These are phyloP conservation scores for Tipula confusa DNA, from an alignment of 2,888 invertebrate species.

Conservation along the genomic window DNA sequence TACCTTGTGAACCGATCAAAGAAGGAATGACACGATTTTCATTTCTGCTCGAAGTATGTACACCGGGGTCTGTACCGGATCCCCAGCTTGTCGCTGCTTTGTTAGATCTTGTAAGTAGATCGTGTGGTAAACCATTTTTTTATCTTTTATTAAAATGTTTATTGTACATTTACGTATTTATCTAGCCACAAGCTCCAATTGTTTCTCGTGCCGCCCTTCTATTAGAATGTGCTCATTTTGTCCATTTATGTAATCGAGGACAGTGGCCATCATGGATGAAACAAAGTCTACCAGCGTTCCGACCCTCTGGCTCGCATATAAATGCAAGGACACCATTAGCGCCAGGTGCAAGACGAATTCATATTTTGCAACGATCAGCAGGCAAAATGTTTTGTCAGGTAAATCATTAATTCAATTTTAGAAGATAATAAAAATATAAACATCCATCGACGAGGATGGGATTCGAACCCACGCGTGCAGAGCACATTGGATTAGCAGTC, in stretches of 20 bases:
- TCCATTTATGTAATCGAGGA: slow-evolving; percentile 96
- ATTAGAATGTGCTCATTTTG: slow-evolving; percentile 93
- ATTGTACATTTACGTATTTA: slow-evolving; percentile 30
- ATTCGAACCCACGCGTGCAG: slow-evolving; percentile 81
- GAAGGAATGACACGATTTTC: slow-evolving; percentile 88
- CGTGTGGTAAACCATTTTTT: too few relatives aligned
- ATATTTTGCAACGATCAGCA: slow-evolving; percentile 79
- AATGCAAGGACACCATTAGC: slow-evolving; percentile 50
- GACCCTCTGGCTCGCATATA: slow-evolving; percentile 60
- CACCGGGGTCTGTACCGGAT: slow-evolving; percentile 95
- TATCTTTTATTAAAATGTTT: neutral
- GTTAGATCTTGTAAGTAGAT: slow-evolving; percentile 81
- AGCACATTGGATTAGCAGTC: slow-evolving; percentile 82
- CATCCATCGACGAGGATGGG: slow-evolving; percentile 78
- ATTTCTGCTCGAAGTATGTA: slow-evolving; percentile 90
- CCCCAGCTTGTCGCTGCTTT: slow-evolving; percentile 91
- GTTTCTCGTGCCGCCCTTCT: slow-evolving; percentile 87
- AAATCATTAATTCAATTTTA: slow-evolving; percentile 31
- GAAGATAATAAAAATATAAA: slow-evolving; percentile 44
- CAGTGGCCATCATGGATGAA: slow-evolving; percentile 99
- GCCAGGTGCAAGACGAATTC: slow-evolving; percentile 59
- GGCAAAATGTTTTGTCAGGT: slow-evolving; percentile 93
- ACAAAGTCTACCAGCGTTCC: slow-evolving; percentile 70
- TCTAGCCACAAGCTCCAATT: slow-evolving; percentile 87
- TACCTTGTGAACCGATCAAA: slow-evolving; percentile 70